These are phyloP conservation scores for Coracias cyanogaster DNA, from an alignment of 2,797 vertebrate species.

Conservation along the genomic window DNA sequence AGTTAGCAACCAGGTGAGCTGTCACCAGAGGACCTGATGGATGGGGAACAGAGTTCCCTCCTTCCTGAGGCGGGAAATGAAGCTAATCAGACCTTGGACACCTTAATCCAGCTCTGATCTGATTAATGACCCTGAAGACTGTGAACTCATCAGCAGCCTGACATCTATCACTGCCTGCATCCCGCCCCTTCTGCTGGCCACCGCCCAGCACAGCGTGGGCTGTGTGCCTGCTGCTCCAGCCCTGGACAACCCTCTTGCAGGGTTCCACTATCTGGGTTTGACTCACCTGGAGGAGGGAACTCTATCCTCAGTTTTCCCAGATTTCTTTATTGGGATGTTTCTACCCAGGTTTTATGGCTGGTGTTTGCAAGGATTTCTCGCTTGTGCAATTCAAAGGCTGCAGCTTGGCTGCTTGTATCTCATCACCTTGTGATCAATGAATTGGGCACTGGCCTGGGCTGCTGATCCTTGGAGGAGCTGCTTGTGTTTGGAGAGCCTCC, in stretches of 20 bases:
- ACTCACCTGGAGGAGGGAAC: background rate
- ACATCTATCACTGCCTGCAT: conserved; percentile 57
- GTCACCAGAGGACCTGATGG: conserved; percentile 25
- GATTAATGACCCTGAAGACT: conserved; percentile 59
- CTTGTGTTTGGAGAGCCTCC: background rate
- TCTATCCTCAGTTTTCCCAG: background rate
- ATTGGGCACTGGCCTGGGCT: background rate
- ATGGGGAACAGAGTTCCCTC: conserved; percentile 57
- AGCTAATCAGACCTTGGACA: conserved; percentile 66
- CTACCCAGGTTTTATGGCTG: background rate
- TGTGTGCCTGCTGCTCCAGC: rapidly evolving
- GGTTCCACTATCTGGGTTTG: background rate
- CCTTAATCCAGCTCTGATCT: conserved; percentile 70
- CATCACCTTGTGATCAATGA: background rate
- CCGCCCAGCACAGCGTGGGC: background rate
- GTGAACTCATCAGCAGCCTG: conserved; percentile 66
- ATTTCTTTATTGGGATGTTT: background rate
- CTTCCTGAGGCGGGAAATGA: conserved; percentile 69
- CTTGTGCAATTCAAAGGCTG: background rate
- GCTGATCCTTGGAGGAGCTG: background rate
- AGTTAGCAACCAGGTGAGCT: conserved; percentile 53
- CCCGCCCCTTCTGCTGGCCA: conserved; percentile 34
- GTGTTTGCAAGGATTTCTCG: background rate
- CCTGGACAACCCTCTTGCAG: background rate
- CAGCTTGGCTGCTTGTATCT: background rate